phyloP scores from a whole-genome alignment of 2,797 vertebrate species.

The Pantherophis alleghaniensis region DNA sequence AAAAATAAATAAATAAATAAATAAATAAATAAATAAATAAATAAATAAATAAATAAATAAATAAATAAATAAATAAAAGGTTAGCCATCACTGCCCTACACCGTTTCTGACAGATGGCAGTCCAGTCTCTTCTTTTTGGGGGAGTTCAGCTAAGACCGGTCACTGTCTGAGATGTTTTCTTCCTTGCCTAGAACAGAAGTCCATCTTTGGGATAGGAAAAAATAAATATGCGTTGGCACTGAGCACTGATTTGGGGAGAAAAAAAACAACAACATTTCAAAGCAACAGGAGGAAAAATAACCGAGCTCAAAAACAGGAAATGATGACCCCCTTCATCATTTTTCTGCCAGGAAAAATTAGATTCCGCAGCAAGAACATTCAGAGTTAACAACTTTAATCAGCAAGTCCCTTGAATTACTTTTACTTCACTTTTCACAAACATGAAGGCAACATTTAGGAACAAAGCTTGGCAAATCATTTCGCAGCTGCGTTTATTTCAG shows the following conservation, averaged over 20 bases:
- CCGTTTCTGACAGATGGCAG: too few species aligned
- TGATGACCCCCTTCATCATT: slow-evolving; percentile 4
- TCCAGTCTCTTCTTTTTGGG: too few species aligned
- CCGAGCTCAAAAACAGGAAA: background rate
- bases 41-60: too few species aligned
- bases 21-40: too few species aligned
- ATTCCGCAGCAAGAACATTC: slow-evolving; percentile 10
- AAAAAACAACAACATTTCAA: background rate
- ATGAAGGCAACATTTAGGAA: background rate
- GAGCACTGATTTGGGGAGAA: background rate
- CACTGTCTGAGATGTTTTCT: background rate
- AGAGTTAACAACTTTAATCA: slow-evolving; percentile 46
- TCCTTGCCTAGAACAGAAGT: background rate
- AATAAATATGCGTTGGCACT: background rate
- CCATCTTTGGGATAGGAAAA: background rate
- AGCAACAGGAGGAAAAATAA: background rate
- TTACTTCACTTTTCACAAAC: slow-evolving; percentile 29
- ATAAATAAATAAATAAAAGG: too few species aligned
- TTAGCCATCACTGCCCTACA: too few species aligned
- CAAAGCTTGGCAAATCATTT: background rate
- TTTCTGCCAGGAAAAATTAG: slow-evolving; percentile 20
- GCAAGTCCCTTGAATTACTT: slow-evolving; percentile 27
- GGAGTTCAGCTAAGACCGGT: background rate
- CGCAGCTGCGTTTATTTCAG: background rate
- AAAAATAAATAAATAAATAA: too few species aligned